Evolutionary conservation across 2,888 invertebrate genomes (phyloP), one percentile per base, ranked within the genome.

Genomic region (Euspilapteryx auroguttella): DNA sequence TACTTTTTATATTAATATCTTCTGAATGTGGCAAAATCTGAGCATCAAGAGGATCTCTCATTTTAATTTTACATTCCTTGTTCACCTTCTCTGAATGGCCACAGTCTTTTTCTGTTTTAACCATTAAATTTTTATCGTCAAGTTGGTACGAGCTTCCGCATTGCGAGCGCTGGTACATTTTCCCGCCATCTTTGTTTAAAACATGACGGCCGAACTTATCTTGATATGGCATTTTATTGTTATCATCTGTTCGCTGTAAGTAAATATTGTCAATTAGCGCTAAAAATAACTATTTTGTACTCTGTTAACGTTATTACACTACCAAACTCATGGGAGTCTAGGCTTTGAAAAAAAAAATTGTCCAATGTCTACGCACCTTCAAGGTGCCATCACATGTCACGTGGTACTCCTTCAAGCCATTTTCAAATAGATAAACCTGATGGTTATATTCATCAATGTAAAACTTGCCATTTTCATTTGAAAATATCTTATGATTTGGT

Each of bases 381-480:
- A 4, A 13, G 1, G 47, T 28, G 1, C 59, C 64, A 1, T 43
- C 32, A 29, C 63, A 62, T 30, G 45, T 41, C 0, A 54, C 25
- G 12, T 71, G 69, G 31, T 38, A 57, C 5, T 37, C 29, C 1
- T 37, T 38, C 17, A 56, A 31, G 0, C 55, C 59, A 22, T 50
- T 40, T 14, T 64, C 44, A 4, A 45, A 47, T n/a, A 47, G 37
- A 36, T 66, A 69, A 5, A 57, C 49, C 32, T 59, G 49, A 30
- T 71, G 71, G 8, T 57, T 57, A 30, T 38, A 65, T n/a, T 56
- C 52, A 30, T 69, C 69, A n/a, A 62, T 25, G 28, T 38, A 51
- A 31, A 50, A 64, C 0, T 38, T 37, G 0, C 65, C 66, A 2
- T 43, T 32, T n/a, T n/a, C n/a, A n/a, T n/a, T n/a, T n/a, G n/a